Base-by-base conservation (phyloP, 2,113 vertebrate genomes). In the Chionodraco myersi region DNA sequence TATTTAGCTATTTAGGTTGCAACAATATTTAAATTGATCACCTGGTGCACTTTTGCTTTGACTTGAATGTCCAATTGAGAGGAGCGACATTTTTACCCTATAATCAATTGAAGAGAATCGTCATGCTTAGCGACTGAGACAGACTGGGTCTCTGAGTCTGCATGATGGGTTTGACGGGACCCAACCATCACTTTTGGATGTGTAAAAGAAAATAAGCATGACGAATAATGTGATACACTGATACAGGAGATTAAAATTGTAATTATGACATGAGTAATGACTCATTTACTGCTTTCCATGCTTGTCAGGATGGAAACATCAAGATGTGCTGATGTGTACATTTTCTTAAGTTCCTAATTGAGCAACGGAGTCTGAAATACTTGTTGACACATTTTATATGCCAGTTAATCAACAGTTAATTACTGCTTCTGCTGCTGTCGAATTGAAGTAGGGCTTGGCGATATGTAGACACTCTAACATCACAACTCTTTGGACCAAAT, bases 261-360 rank as follows among this genome's bases (percentile, higher is more conserved):
- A 87, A 92, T 87, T 72, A 82, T 41, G 69, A 77, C 79, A 64
- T 21, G 77, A 76, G 79, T 80, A 65, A 85, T 84, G 81, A 84
- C 72, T 85, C 72, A 87, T 90, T 85, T 83, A 72, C 72, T 64
- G 85, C 82, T 53, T 84, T 76, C 69, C 86, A 91, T 75, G 89
- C 84, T 64, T 87, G 92, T 91, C 89, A 78, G 51, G 70, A 84
- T 41, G 68, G 48, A 81, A 84, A 83, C 88, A 63, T 91, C 88
- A 90, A 81, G 78, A 76, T 59, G 68, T 13, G 67, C 54, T 47
- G 65, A 66, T 30, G 77, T 72, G 74, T 70, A 52, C 60, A 64
- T 76, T 74, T 76, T 67, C n/a, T 64, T 5, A 72, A 56, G 41
- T n/a, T 62, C 12, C 66, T 78, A 80, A 82, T 74, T 80, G 30